Conservation (phyloP, 1,140 invertebrate genomes). For the Metaphire vulgaris region DNA sequence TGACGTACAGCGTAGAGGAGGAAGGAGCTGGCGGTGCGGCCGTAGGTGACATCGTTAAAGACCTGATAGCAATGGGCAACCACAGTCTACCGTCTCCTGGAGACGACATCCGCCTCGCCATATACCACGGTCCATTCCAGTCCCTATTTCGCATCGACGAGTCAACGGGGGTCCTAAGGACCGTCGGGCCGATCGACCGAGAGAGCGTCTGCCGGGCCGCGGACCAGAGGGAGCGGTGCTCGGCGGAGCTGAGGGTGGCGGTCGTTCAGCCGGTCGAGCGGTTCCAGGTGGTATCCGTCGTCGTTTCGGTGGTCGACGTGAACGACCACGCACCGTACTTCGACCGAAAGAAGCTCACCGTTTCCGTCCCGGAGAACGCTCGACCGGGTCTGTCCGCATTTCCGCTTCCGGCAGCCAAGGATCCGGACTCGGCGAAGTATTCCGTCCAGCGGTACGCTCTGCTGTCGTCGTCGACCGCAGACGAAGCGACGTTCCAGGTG, state of each 20-base stretch:
- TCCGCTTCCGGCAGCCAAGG: not conserved
- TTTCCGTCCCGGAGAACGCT: not conserved
- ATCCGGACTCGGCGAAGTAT: not conserved
- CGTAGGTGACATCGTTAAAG: not conserved
- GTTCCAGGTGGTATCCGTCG: not conserved
- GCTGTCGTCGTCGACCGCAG: conserved; percentile 39
- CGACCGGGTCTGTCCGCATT: not conserved
- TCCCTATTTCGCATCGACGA: not conserved
- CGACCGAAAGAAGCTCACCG: not conserved
- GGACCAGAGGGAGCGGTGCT: not conserved
- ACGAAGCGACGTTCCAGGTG: not conserved
- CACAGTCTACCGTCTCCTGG: not conserved
- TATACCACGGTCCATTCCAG: not conserved
- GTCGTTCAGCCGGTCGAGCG: not conserved
- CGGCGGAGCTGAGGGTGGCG: not conserved
- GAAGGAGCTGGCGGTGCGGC: not conserved
- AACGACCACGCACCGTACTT: not conserved
- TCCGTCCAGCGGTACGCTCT: not conserved
- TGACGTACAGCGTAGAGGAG: not conserved
- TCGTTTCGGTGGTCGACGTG: not conserved
- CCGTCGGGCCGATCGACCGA: not conserved
- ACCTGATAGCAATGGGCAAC: not conserved
- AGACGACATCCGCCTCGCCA: not conserved
- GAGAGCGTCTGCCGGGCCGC: not conserved
- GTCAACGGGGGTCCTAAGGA: not conserved